Evolutionary conservation across 2,888 invertebrate genomes (phyloP).

Genomic region (Gari tellinella): DNA sequence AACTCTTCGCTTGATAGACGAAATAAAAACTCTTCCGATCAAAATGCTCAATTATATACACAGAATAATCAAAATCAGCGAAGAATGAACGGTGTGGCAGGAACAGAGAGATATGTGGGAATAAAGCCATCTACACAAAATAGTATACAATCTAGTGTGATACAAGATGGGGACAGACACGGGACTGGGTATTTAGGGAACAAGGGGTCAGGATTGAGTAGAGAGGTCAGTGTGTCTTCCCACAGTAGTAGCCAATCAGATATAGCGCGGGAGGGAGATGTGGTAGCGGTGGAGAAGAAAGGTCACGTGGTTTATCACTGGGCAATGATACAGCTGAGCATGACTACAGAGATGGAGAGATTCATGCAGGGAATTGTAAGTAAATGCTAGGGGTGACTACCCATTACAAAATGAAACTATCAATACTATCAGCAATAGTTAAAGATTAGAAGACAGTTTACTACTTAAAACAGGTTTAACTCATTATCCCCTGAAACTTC

Average conservation of each 20-base stretch:
- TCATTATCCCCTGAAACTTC: too few relatives aligned
- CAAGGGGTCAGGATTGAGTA: conserved; percentile 11
- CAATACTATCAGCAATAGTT: too few relatives aligned
- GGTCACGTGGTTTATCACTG: conserved; percentile 78
- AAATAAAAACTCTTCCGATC: background rate
- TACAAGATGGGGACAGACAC: background rate
- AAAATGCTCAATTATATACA: background rate
- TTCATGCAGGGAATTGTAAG: conserved; percentile 79
- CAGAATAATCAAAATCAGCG: conserved; percentile 1
- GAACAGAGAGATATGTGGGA: background rate
- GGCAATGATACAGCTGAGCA: conserved; percentile 76
- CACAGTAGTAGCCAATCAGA: conserved; percentile 68
- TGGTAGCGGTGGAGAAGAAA: conserved; percentile 54
- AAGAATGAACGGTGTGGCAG: conserved; percentile 28
- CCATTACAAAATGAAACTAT: too few relatives aligned
- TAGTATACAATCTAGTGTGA: background rate
- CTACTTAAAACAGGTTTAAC: too few relatives aligned
- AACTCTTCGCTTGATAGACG: conserved; percentile 14
- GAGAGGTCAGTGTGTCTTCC: conserved; percentile 62
- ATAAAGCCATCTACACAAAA: conserved; percentile 2
- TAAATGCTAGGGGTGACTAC: too few relatives aligned
- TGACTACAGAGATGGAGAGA: conserved; percentile 72
- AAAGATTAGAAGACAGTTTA: too few relatives aligned
- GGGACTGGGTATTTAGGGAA: background rate
- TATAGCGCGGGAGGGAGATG: conserved; percentile 39